A percentile compares a stretch with the other conserved stretches of the same genome.
phyloP scores from a whole-genome alignment of 1,140 invertebrate genomes.

The Chlorops oryzae region DNA sequence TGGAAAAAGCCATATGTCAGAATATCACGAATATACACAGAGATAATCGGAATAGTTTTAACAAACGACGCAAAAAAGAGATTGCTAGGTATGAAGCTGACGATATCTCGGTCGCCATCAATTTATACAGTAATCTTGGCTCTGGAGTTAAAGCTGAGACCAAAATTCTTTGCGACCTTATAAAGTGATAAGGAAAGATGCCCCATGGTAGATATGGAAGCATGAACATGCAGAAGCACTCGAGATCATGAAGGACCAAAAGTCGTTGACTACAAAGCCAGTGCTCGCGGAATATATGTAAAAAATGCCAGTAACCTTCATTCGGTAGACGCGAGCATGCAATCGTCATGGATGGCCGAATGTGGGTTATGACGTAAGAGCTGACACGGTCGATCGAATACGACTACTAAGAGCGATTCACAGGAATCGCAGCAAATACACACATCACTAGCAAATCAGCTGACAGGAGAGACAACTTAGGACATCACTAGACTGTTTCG shows the following conservation, averaged over 20 bases:
- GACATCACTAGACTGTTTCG: too few relatives aligned
- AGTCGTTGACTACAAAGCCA: background rate
- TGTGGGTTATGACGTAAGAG: too few relatives aligned
- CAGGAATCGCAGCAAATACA: too few relatives aligned
- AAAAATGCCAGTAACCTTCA: too few relatives aligned
- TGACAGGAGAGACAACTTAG: too few relatives aligned
- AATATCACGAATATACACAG: constrained; percentile 36
- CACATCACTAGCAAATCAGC: too few relatives aligned
- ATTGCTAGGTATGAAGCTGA: constrained; percentile 27
- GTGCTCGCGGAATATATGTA: background rate
- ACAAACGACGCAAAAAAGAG: constrained; percentile 27
- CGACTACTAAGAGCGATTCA: too few relatives aligned
- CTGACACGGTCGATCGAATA: too few relatives aligned
- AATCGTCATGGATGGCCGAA: too few relatives aligned
- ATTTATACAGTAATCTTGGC: constrained; percentile 37
- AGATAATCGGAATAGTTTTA: constrained; percentile 33
- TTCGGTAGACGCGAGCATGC: background rate
- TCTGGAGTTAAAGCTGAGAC: constrained; percentile 35
- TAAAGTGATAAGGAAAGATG: constrained; percentile 17
- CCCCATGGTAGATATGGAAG: constrained; percentile 25
- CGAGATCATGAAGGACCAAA: constrained; percentile 2
- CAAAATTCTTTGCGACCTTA: constrained; percentile 46
- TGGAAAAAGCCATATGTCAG: constrained; percentile 21
- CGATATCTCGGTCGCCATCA: constrained; percentile 43
- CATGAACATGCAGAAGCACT: constrained; percentile 10